Evolutionary conservation across 2,888 invertebrate genomes (phyloP), one percentile per base, ranked within the genome.

Genomic region (Epinotia bilunana): DNA sequence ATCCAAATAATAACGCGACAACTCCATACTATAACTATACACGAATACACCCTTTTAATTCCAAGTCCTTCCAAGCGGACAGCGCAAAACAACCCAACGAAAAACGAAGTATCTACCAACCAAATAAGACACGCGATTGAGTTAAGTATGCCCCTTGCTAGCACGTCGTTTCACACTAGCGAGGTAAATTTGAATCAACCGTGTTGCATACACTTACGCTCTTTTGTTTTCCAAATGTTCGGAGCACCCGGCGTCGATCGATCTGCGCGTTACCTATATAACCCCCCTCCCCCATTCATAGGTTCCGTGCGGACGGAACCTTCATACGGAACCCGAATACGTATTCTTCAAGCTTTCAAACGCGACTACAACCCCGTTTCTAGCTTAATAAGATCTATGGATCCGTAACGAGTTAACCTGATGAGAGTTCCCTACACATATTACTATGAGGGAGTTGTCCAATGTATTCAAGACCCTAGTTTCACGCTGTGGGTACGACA

Each of bases 191-290:
- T n/a, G 5, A 53, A 53, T n/a, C 53, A 53, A 53, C 7, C 53
- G 16, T n/a, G 6, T n/a, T n/a, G 7, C 13, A 20, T 4, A 43
- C 49, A 49, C 5, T 23, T 64, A 64, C 16, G 9, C 39, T 9
- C 3, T 18, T 57, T 57, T 43, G 7, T n/a, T 53, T n/a, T 53
- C 1, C 6, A n/a, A n/a, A 53, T 53, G 53, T 53, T 53, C 53
- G 2, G n/a, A 83, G 83, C 78, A 72, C 76, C 78, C 81, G 82
- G 83, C 83, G 83, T 85, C 81, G 79, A 93, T 93, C 91, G 93
- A 92, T 92, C 92, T 79, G 80, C 58, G 79, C 81, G 88, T 93
- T 93, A n/a, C n/a, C n/a, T n/a, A 92, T 89, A 85, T 92, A 93
- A 93, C 87, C 86, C 86, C 84, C 82, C 83, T 81, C 78, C 77